phyloP scores from a whole-genome alignment of 2,113 vertebrate genomes.

The Silurus meridionalis region DNA sequence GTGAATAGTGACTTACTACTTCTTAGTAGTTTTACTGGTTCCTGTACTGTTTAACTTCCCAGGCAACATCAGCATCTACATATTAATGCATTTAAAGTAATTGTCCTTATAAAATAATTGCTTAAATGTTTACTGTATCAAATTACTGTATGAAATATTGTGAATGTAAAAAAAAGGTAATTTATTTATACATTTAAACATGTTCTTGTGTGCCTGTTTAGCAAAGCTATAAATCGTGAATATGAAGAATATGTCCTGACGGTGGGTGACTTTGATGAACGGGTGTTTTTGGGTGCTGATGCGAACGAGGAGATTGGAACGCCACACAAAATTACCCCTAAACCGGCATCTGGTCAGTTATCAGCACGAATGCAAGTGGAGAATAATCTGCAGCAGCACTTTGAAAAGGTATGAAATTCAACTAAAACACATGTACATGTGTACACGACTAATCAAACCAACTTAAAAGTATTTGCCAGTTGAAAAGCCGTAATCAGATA shows the following conservation, averaged over 20 bases:
- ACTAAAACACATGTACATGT: neutral
- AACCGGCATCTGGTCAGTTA: constrained; percentile 64
- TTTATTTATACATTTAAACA: neutral
- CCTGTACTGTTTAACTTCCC: too few relatives aligned
- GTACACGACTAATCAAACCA: neutral
- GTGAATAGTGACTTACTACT: too few relatives aligned
- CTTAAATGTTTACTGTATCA: neutral
- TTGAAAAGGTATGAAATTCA: constrained; percentile 81
- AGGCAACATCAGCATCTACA: too few relatives aligned
- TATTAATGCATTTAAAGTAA: neutral
- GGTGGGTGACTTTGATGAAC: constrained; percentile 93
- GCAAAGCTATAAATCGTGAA: constrained; percentile 92
- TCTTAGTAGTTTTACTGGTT: too few relatives aligned
- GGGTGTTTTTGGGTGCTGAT: constrained; percentile 92
- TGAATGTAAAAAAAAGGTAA: neutral
- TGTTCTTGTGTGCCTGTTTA: constrained; percentile 57
- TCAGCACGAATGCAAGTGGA: constrained; percentile 74
- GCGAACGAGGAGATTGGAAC: constrained; percentile 97
- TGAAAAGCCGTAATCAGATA: neutral
- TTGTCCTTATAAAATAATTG: neutral
- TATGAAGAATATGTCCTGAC: constrained; percentile 97
- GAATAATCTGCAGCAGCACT: constrained; percentile 85
- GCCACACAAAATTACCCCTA: constrained; percentile 77
- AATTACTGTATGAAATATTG: neutral
- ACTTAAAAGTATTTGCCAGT: neutral